phyloP scores from a whole-genome alignment of 2,113 vertebrate species.

The Microtus ochrogaster region DNA sequence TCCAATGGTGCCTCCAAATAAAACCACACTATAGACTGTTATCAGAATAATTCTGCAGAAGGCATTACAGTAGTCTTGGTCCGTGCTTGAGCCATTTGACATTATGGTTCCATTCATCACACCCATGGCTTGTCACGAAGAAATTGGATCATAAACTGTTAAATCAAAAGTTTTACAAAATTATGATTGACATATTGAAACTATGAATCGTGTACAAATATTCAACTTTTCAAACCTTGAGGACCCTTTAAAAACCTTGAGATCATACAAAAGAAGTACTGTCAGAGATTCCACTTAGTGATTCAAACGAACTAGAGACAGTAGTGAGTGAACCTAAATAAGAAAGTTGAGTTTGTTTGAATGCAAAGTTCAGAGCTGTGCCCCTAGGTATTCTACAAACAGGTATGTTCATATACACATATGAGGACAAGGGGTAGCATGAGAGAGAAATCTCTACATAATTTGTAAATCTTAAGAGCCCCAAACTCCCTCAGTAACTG shows the following conservation, averaged over 20 bases:
- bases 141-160: not conserved
- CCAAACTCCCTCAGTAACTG: not conserved
- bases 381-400: not conserved
- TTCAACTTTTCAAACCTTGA: not conserved
- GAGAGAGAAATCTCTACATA: not conserved
- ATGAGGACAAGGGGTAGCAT: not conserved
- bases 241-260: not conserved
- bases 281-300: not conserved
- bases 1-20: conserved; percentile 77
- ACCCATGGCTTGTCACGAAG: conserved; percentile 21
- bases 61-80: rapidly evolving
- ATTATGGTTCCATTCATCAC: conserved; percentile 14
- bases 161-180: conserved; percentile 47
- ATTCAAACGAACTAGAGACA: not conserved
- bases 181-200: not conserved
- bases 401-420: not conserved
- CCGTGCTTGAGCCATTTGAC: not conserved
- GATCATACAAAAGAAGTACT: not conserved
- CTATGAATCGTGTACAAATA: not conserved
- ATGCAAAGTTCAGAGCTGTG: not conserved
- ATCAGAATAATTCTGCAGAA: conserved; percentile 59
- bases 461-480: conserved; percentile 1
- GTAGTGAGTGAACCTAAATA: not conserved
- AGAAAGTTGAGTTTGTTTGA: not conserved
- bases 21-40: conserved; percentile 66